These are phyloP conservation scores for Anhinga rufa DNA, from an alignment of 2,113 vertebrate genomes.

Conservation along the genomic window DNA sequence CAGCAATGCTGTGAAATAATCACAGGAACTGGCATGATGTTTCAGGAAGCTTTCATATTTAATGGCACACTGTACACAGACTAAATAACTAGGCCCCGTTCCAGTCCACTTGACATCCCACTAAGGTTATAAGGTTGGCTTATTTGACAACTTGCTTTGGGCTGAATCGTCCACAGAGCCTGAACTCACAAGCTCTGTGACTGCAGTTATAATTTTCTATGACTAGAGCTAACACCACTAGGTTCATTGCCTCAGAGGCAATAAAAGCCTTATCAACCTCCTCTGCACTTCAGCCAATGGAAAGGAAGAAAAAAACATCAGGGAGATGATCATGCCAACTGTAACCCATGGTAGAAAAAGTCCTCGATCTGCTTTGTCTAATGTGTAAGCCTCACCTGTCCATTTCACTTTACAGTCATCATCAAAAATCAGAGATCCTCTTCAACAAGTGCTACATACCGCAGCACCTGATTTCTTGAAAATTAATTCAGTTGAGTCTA, in stretches of 20 bases:
- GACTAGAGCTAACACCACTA: background rate
- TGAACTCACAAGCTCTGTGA: background rate
- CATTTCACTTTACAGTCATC: background rate
- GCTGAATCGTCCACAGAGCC: background rate
- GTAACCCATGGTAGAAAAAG: background rate
- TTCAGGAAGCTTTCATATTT: constrained; percentile 4
- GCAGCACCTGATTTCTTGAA: background rate
- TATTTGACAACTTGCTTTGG: background rate
- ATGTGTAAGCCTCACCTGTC: background rate
- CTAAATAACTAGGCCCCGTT: background rate
- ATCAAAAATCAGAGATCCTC: background rate
- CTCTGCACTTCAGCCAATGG: background rate
- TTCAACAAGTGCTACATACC: background rate
- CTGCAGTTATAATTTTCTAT: background rate
- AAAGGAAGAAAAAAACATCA: background rate
- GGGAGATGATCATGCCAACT: background rate
- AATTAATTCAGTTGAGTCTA: background rate
- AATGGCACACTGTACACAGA: background rate
- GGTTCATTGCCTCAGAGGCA: background rate
- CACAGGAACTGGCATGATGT: background rate
- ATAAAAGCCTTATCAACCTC: background rate
- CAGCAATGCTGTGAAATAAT: background rate
- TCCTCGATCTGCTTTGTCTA: background rate
- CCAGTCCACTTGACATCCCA: background rate
- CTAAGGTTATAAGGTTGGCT: background rate